Evolutionary conservation across 1,140 invertebrate species (phyloP).

Genomic region (Acyrthosiphon pisum): DNA sequence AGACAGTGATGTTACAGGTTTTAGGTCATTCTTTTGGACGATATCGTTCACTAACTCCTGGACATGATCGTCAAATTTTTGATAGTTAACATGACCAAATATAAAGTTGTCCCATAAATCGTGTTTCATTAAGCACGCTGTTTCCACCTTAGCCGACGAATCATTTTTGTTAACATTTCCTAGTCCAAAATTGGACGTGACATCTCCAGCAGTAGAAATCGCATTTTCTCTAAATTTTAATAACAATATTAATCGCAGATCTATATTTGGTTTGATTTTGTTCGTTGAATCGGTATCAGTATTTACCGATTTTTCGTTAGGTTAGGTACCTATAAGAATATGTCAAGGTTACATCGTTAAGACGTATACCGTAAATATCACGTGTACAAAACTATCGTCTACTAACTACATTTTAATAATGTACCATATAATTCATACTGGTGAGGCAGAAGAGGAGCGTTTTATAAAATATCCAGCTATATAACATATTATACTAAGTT

Average conservation of each 20-base stretch:
- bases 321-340: background rate
- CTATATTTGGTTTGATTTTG: background rate
- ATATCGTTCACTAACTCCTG: conserved; percentile 10
- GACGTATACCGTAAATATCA: background rate
- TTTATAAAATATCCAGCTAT: background rate
- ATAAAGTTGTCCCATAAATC: conserved; percentile 32
- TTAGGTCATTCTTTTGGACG: conserved; percentile 6
- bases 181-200: background rate
- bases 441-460: background rate
- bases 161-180: conserved; percentile 8
- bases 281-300: background rate
- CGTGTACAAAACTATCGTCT: background rate
- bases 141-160: background rate
- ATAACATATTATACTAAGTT: background rate
- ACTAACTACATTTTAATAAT: background rate
- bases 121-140: background rate
- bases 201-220: conserved; percentile 19
- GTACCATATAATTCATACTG: background rate
- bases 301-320: background rate
- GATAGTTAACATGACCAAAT: conserved; percentile 38
- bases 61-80: conserved; percentile 13
- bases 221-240: conserved; percentile 27
- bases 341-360: no score
- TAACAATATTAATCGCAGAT: background rate
- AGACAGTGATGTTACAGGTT: background rate